Conservation (phyloP, 2,797 vertebrate species). For the Chanos chanos region DNA sequence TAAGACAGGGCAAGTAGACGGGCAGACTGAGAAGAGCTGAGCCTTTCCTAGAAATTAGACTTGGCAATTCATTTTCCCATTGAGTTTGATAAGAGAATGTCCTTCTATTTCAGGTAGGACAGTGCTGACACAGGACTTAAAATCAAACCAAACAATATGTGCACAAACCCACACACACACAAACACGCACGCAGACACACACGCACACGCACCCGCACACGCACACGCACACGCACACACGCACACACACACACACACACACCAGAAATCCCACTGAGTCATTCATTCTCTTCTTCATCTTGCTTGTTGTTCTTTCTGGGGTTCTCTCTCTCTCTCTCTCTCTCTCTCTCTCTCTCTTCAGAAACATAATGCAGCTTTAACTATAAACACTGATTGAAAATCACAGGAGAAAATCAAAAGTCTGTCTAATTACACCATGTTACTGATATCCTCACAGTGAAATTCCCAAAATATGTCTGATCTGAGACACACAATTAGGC, state of each 20-base stretch:
- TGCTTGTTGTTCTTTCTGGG: conserved; percentile 5
- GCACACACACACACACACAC: not conserved
- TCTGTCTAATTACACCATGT: conserved; percentile 21
- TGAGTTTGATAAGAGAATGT: conserved; percentile 10
- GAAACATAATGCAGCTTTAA: not conserved
- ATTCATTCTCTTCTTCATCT: conserved; percentile 1
- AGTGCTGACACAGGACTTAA: not conserved
- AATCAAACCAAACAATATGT: too few species aligned
- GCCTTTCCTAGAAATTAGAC: conserved; percentile 22
- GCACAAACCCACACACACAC: not conserved
- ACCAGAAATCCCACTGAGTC: not conserved
- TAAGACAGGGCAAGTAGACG: conserved; percentile 9
- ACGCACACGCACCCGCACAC: not conserved
- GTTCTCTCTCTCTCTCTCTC: conserved; percentile 9
- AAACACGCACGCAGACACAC: conserved; percentile 2
- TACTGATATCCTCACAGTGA: conserved; percentile 17
- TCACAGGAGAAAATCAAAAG: conserved; percentile 22
- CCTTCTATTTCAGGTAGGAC: conserved; percentile 10
- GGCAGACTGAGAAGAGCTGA: not conserved
- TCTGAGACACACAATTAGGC: too few species aligned
- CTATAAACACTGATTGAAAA: not conserved
- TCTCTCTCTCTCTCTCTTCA: not conserved
- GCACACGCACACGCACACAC: not conserved
- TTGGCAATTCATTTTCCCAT: conserved; percentile 17
- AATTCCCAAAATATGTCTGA: too few species aligned